Conservation (phyloP, 2,888 invertebrate genomes). For the Tenthredo amoena region DNA sequence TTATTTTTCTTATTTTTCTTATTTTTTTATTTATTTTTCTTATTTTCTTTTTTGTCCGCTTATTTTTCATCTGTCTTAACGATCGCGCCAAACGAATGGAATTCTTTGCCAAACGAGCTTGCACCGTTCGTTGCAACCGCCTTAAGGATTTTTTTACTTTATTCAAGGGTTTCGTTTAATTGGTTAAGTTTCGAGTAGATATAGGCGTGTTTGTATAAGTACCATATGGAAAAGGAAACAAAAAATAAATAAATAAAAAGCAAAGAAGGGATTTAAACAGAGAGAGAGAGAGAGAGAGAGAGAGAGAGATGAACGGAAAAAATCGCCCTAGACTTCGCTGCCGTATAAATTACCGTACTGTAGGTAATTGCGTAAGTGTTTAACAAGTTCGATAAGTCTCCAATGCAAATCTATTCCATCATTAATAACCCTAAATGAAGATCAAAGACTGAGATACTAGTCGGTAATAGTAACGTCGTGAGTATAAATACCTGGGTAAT, state of each 20-base stretch:
- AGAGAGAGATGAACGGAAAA: too few species aligned
- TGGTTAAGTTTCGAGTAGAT: not conserved
- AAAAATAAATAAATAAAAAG: not conserved
- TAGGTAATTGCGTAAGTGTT: not conserved
- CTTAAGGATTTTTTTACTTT: slow-evolving; percentile 12
- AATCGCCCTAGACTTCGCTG: not conserved
- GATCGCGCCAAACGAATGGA: slow-evolving; percentile 42
- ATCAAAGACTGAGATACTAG: not conserved
- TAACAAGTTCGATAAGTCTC: not conserved
- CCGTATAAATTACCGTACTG: not conserved
- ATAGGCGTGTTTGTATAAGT: not conserved
- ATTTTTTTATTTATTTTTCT: not conserved
- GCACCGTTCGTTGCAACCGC: not conserved
- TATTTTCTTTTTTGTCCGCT: not conserved
- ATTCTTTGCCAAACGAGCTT: slow-evolving; percentile 41
- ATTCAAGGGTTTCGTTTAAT: slow-evolving; percentile 4
- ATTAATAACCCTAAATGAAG: not conserved
- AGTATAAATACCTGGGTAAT: not conserved
- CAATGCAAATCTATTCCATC: not conserved
- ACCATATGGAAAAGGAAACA: too few species aligned
- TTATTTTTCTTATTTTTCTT: not conserved
- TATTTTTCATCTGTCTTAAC: slow-evolving; percentile 49
- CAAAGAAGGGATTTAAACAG: not conserved
- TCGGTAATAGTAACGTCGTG: not conserved
- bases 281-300: too few species aligned